Percentiles rank a stretch among this genome's conserved stretches.
Conservation (phyloP, 2,888 invertebrate species). For the Ophion ellenae region DNA sequence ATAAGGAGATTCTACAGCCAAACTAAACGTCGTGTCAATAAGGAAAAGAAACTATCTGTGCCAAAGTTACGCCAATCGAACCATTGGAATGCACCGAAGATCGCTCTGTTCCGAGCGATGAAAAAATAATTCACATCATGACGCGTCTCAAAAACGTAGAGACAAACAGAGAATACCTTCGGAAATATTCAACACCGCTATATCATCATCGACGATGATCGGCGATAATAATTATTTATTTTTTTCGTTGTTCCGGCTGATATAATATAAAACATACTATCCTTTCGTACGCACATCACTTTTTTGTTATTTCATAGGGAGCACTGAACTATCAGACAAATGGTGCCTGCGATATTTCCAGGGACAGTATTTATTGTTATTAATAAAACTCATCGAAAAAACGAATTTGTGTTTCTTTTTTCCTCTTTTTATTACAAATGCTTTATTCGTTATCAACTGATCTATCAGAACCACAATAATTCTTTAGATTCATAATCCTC, state of each 20-base stretch:
- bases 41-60: slow-evolving; percentile 68
- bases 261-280: slow-evolving; percentile 53
- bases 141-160: slow-evolving; percentile 67
- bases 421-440: slow-evolving; percentile 61
- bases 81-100: slow-evolving; percentile 69
- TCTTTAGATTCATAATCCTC: slow-evolving; percentile 62
- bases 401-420: slow-evolving; percentile 56
- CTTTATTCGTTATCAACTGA: slow-evolving; percentile 44
- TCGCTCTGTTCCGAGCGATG: slow-evolving; percentile 48
- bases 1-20: slow-evolving; percentile 84
- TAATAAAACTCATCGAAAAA: slow-evolving; percentile 78
- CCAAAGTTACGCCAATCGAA: slow-evolving; percentile 68
- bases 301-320: slow-evolving; percentile 66
- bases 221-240: slow-evolving; percentile 35
- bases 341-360: slow-evolving; percentile 71
- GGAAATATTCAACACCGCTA: slow-evolving; percentile 31
- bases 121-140: slow-evolving; percentile 59
- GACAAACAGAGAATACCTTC: slow-evolving; percentile 47
- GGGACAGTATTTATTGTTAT: slow-evolving; percentile 81
- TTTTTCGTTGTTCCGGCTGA: slow-evolving; percentile 51
- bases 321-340: slow-evolving; percentile 55
- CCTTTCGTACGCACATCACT: slow-evolving; percentile 68
- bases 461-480: slow-evolving; percentile 51
- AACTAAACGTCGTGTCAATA: slow-evolving; percentile 61
- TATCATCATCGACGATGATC: slow-evolving; percentile 43